Base-by-base conservation (phyloP, 2,888 invertebrate genomes). In the Limenitis camilla region DNA sequence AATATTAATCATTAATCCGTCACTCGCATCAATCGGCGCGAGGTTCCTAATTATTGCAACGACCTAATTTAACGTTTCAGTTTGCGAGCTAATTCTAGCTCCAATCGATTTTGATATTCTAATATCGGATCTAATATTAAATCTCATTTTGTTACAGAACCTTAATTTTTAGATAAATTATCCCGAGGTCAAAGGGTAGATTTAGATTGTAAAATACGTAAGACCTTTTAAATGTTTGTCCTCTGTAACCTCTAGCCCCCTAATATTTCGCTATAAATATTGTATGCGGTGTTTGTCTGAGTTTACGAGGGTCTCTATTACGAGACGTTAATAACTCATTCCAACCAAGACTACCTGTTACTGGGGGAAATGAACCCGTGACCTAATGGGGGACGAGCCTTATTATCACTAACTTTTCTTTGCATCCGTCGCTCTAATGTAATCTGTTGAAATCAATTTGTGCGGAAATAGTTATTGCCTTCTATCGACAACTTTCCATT, bases 161-260 rank as follows among this genome's bases (percentile, higher is more conserved):
- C 9, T 36, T 35, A 0, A 5, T 35, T 10, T 0, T n/a, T 6
- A 36, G 10, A n/a, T 35, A 10, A 5, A 5, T 8, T 8, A n/a
- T 35, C 35, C 10, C 0, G 10, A 36, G 35, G 35, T 3, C 6
- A 36, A 36, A 5, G 36, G 30, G 8, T 29, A n/a, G 31, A 32
- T 30, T 36, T 36, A n/a, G n/a, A 19, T 36, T 7, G 2, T 6
- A 36, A 36, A 11, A 36, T 35, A 9, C 38, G 38, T 30, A 30
- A 6, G 28, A 32, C 42, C 42, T 49, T 49, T 35, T 40, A 19
- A 51, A 48, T 44, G 7, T 11, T n/a, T 52, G 55, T 45, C 55
- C 52, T 32, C 49, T 32, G 39, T 49, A 49, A 52, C 55, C 55
- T 55, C 52, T 39, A 52, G 55, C 52, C 55, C 52, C 52, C 55